A percentile compares a stretch with the other conserved stretches of the same genome.
These are phyloP conservation scores for Aporrectodea caliginosa DNA, from an alignment of 1,140 invertebrate genomes.

Conservation along the genomic window DNA sequence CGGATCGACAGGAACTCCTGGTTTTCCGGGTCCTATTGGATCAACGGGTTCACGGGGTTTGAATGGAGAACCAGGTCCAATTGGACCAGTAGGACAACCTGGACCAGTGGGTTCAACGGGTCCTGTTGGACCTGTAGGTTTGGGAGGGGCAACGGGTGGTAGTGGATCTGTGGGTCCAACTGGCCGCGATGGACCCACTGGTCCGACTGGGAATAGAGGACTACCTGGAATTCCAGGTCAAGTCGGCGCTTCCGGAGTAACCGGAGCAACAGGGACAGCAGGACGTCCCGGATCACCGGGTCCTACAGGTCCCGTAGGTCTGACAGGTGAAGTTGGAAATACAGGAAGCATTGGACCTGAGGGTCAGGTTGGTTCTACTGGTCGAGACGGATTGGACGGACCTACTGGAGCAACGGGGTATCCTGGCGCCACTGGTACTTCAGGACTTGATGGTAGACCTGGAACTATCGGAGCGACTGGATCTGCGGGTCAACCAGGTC, in stretches of 20 bases:
- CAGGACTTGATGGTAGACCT: neutral
- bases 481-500: neutral
- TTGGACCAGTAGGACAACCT: constrained; percentile 20
- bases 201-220: constrained; percentile 29
- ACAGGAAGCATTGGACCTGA: neutral
- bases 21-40: constrained; percentile 13
- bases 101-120: constrained; percentile 7
- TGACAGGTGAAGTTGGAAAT: constrained; percentile 9
- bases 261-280: constrained; percentile 24
- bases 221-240: constrained; percentile 31
- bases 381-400: neutral
- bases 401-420: constrained; percentile 1
- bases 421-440: constrained; percentile 2
- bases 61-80: constrained; percentile 34
- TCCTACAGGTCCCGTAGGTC: constrained; percentile 9
- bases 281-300: constrained; percentile 9
- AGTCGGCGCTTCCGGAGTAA: constrained; percentile 28
- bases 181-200: constrained; percentile 19
- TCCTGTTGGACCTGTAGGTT: neutral
- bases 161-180: constrained; percentile 29
- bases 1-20: constrained; percentile 27
- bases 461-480: constrained; percentile 11
- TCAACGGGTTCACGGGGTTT: too few relatives aligned
- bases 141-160: constrained; percentile 26
- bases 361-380: constrained; percentile 8